Evolutionary conservation across 2,888 invertebrate genomes (phyloP).

Genomic region (Pyrochroa serraticornis): DNA sequence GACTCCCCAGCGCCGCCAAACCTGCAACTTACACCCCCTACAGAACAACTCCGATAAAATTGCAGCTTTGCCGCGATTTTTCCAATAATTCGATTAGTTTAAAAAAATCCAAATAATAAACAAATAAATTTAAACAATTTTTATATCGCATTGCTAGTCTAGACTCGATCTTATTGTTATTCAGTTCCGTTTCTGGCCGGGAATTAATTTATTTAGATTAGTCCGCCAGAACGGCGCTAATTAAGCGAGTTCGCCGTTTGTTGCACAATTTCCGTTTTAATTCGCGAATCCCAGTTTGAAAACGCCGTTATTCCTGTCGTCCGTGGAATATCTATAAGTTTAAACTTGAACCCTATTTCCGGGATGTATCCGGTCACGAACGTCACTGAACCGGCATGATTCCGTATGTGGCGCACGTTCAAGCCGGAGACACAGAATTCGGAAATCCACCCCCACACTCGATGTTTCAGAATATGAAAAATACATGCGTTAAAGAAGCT

Average conservation of each 20-base stretch:
- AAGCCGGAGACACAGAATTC: slow-evolving; percentile 14
- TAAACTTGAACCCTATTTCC: slow-evolving; percentile 33
- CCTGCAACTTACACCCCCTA: slow-evolving; percentile 12
- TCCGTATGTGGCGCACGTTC: slow-evolving; percentile 17
- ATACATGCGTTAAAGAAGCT: slow-evolving; percentile 19
- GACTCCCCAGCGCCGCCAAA: slow-evolving; percentile 6
- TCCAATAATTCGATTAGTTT: too few relatives aligned
- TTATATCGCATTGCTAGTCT: neutral
- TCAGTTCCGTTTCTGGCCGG: slow-evolving; percentile 9
- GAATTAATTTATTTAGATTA: slow-evolving; percentile 13
- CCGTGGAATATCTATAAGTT: slow-evolving; percentile 2
- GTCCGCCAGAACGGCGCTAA: slow-evolving; percentile 7
- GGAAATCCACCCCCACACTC: slow-evolving; percentile 20
- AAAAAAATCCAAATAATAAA: too few relatives aligned
- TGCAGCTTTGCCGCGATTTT: too few relatives aligned
- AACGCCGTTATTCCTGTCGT: slow-evolving; percentile 5
- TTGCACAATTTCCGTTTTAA: slow-evolving; percentile 2
- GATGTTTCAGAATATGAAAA: slow-evolving; percentile 25
- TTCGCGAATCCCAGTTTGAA: neutral
- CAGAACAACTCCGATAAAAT: slow-evolving; percentile 9
- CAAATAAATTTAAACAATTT: neutral
- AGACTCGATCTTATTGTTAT: slow-evolving; percentile 4
- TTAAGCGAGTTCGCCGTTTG: slow-evolving; percentile 8
- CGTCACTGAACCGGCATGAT: slow-evolving; percentile 29
- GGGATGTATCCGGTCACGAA: slow-evolving; percentile 34